phyloP scores from a whole-genome alignment of 2,797 vertebrate genomes.

The Crenuchus spilurus region DNA sequence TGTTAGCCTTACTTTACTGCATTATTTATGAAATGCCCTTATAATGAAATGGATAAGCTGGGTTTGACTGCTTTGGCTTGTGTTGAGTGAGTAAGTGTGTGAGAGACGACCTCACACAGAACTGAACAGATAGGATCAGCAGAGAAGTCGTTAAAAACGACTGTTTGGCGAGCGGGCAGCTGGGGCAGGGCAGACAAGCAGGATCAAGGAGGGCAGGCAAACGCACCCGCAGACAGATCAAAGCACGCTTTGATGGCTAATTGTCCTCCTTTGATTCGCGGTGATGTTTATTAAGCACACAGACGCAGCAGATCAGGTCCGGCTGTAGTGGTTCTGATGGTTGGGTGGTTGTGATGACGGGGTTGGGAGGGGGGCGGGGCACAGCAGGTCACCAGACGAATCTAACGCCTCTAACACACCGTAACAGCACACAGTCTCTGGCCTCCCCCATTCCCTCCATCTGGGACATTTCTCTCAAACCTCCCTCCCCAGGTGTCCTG shows the following conservation, averaged over 20 bases:
- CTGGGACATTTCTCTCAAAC: neutral
- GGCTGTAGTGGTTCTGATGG: neutral
- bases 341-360: neutral
- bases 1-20: too few species aligned
- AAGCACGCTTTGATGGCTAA: conserved; percentile 53
- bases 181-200: conserved; percentile 25
- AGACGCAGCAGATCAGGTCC: conserved; percentile 14
- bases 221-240: conserved; percentile 34
- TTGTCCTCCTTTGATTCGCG: conserved; percentile 60
- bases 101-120: conserved; percentile 5
- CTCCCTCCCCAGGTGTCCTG: conserved; percentile 29
- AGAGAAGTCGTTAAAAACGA: conserved; percentile 38
- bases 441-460: neutral
- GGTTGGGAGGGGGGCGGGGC: neutral
- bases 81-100: conserved; percentile 9
- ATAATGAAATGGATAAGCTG: neutral
- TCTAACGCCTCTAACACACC: conserved; percentile 6
- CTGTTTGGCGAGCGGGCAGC: conserved; percentile 39
- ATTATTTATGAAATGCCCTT: neutral
- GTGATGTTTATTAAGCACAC: conserved; percentile 24
- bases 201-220: conserved; percentile 47
- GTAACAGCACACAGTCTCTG: neutral
- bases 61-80: conserved; percentile 26
- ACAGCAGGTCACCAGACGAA: neutral
- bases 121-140: conserved; percentile 34